Conservation (phyloP, 1,140 invertebrate species). For the Chionoecetes opilio region DNA sequence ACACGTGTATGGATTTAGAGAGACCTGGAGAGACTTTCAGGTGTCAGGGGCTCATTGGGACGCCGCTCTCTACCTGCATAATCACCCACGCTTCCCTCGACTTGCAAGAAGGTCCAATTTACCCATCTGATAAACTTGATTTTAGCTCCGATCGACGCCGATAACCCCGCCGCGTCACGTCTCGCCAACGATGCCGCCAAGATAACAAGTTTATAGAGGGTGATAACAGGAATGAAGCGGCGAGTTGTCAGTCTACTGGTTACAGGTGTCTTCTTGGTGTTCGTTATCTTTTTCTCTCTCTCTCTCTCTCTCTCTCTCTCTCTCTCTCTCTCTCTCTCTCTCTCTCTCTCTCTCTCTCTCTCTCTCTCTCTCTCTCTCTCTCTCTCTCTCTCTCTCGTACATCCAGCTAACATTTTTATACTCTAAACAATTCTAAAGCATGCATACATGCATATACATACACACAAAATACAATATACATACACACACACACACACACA, state of each 20-base stretch:
- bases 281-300: neutral
- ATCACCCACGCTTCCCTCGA: neutral
- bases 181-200: neutral
- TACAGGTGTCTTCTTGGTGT: neutral
- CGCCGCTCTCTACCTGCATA: neutral
- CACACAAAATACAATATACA: neutral
- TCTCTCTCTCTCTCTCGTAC: neutral
- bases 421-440: no score
- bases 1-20: neutral
- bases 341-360: neutral
- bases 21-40: neutral
- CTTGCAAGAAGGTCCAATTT: neutral
- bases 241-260: neutral
- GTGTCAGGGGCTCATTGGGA: slow-evolving; percentile 1
- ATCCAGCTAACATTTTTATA: no score
- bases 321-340: neutral
- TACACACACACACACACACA: slow-evolving; percentile 47
- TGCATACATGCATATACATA: slow-evolving; percentile 11
- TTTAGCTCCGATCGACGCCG: neutral
- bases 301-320: neutral
- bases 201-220: neutral
- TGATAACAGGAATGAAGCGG: neutral
- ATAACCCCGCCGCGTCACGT: neutral
- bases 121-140: neutral
- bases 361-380: neutral